Conservation (phyloP, 2,888 invertebrate species). For the Sinotaia quadrata region DNA sequence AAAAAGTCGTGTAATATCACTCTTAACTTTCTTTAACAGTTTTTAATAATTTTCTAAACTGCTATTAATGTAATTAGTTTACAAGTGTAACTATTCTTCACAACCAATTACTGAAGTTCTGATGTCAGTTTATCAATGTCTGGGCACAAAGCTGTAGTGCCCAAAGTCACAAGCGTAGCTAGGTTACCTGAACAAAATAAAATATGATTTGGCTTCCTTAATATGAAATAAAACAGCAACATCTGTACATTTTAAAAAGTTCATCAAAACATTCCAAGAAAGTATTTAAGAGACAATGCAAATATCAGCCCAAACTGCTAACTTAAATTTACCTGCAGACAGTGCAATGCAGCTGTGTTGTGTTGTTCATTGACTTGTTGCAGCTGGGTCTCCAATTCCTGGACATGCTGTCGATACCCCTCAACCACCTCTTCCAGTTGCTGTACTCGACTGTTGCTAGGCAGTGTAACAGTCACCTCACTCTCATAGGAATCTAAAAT, state of each 20-base stretch:
- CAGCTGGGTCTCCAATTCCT: conserved; percentile 51
- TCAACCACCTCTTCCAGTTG: conserved; percentile 57
- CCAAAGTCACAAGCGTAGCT: background rate
- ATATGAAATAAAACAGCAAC: too few species aligned
- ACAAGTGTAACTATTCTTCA: too few species aligned
- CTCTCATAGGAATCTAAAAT: conserved; percentile 66
- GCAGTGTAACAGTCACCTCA: conserved; percentile 60
- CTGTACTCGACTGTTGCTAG: conserved; percentile 41
- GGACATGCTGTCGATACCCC: conserved; percentile 53
- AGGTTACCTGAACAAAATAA: background rate
- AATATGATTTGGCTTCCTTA: background rate
- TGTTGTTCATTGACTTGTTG: conserved; percentile 30
- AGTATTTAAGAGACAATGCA: background rate
- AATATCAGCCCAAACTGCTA: background rate
- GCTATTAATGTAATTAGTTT: too few species aligned
- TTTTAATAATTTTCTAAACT: too few species aligned
- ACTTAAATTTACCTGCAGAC: conserved; percentile 27
- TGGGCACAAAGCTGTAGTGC: background rate
- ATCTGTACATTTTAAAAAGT: too few species aligned
- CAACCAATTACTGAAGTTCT: too few species aligned
- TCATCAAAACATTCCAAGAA: background rate
- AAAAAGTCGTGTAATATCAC: too few species aligned
- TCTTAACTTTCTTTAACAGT: too few species aligned
- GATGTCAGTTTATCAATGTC: too few species aligned
- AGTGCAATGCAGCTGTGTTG: conserved; percentile 27